Percentiles rank a stretch among this genome's conserved stretches.
Evolutionary conservation across 2,113 vertebrate genomes (phyloP).

Genomic region (Scytalopus superciliaris): DNA sequence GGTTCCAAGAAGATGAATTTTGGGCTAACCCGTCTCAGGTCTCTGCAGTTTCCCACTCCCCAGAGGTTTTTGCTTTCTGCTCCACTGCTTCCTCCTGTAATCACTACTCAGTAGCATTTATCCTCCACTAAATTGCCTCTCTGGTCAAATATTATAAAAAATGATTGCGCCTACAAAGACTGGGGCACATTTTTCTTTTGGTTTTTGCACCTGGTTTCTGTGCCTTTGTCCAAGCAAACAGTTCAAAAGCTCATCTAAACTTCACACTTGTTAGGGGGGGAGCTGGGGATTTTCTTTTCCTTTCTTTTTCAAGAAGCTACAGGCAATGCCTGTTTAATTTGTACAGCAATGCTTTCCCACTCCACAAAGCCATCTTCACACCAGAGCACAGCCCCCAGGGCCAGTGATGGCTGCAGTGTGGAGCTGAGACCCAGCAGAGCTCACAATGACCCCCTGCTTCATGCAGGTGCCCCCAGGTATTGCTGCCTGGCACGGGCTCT

Average conservation of each 20-base stretch:
- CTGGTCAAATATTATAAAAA: neutral
- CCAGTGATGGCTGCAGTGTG: accelerated
- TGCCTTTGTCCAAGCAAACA: neutral
- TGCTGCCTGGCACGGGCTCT: neutral
- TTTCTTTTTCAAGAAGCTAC: neutral
- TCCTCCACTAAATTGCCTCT: neutral
- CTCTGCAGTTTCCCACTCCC: neutral
- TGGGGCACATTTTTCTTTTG: neutral
- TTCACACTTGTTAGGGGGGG: neutral
- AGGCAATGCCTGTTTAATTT: neutral
- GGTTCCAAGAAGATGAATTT: neutral
- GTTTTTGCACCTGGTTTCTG: neutral
- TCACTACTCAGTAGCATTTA: neutral
- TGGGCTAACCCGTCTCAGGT: neutral
- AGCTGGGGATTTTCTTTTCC: neutral
- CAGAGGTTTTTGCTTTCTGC: neutral
- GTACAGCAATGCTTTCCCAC: neutral
- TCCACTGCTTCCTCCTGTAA: neutral
- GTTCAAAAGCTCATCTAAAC: neutral
- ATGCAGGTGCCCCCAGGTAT: accelerated
- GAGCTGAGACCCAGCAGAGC: neutral
- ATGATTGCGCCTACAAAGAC: neutral
- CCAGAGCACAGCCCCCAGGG: neutral
- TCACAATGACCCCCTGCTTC: neutral
- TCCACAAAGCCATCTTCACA: neutral